These are phyloP conservation scores for Hypena proboscidalis DNA, from an alignment of 2,888 invertebrate species.

Conservation along the genomic window DNA sequence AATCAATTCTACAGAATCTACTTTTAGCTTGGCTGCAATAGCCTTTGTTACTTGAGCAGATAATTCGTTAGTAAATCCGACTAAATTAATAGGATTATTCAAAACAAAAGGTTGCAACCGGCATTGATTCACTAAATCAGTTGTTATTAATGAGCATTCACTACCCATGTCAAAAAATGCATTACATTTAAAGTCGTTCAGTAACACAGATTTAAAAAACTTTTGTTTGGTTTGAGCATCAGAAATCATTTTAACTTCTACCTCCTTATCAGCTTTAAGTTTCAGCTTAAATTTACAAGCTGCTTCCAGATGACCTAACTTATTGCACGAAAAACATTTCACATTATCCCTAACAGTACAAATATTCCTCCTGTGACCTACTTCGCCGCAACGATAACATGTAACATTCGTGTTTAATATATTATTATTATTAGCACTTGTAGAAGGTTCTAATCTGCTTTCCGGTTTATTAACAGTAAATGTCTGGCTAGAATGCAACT, in stretches of 20 bases:
- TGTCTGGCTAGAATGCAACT: background rate
- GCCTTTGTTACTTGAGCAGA: conserved; percentile 3
- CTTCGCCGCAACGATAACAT: conserved; percentile 10
- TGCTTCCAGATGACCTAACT: conserved; percentile 3
- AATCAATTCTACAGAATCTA: conserved; percentile 1
- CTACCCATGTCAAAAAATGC: conserved; percentile 7
- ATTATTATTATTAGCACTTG: background rate
- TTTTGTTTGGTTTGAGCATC: conserved; percentile 2
- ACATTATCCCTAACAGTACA: background rate
- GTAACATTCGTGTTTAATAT: background rate
- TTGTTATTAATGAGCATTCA: conserved; percentile 3
- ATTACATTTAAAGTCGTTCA: background rate
- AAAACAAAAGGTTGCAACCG: background rate
- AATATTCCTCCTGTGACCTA: conserved; percentile 4
- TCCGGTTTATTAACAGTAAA: background rate
- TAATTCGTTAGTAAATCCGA: conserved; percentile 1
- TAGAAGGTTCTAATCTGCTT: background rate
- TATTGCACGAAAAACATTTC: background rate
- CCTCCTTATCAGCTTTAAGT: background rate
- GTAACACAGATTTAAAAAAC: background rate
- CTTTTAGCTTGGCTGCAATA: background rate
- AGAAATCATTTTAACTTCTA: conserved; percentile 6
- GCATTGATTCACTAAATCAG: background rate
- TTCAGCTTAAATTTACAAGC: conserved; percentile 4
- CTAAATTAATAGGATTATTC: background rate